Evolutionary conservation across 2,797 vertebrate species (phyloP).

Genomic region (Sarcoramphus papa): DNA sequence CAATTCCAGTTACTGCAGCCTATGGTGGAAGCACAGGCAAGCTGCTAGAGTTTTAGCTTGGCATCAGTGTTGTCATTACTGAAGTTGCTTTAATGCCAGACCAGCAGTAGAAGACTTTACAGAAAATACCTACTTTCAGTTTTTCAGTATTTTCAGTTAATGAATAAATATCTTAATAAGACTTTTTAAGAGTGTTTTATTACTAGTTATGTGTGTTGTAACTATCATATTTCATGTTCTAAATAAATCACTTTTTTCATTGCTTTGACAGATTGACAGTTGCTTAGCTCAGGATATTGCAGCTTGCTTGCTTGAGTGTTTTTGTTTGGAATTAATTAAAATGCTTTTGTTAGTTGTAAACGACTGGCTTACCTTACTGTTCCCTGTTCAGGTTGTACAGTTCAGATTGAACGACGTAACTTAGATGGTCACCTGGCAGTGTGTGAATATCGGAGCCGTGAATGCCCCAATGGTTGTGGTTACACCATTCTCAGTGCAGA

Average conservation of each 20-base stretch:
- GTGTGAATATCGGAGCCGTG: slow-evolving; percentile 82
- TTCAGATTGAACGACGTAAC: slow-evolving; percentile 80
- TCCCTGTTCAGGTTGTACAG: slow-evolving; percentile 75
- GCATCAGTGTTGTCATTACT: background rate
- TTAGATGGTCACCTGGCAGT: slow-evolving; percentile 82
- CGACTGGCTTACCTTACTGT: background rate
- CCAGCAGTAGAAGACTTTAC: background rate
- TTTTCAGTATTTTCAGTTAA: background rate
- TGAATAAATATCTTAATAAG: background rate
- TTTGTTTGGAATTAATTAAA: background rate
- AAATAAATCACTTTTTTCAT: background rate
- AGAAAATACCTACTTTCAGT: background rate
- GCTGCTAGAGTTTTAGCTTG: background rate
- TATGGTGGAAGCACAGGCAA: background rate
- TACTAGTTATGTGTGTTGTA: background rate
- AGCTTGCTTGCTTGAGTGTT: background rate
- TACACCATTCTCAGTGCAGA: slow-evolving; percentile 77
- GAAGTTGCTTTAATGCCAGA: background rate
- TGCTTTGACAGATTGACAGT: background rate
- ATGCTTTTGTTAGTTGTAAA: background rate
- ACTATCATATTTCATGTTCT: background rate
- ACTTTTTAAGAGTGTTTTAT: background rate
- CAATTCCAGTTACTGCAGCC: background rate
- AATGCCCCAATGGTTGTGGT: slow-evolving; percentile 84
- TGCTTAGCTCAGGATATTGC: background rate